A percentile compares a stretch with the other conserved stretches of the same genome.
Evolutionary conservation across 2,113 vertebrate genomes (phyloP).

Genomic region (Fregetta grallaria): DNA sequence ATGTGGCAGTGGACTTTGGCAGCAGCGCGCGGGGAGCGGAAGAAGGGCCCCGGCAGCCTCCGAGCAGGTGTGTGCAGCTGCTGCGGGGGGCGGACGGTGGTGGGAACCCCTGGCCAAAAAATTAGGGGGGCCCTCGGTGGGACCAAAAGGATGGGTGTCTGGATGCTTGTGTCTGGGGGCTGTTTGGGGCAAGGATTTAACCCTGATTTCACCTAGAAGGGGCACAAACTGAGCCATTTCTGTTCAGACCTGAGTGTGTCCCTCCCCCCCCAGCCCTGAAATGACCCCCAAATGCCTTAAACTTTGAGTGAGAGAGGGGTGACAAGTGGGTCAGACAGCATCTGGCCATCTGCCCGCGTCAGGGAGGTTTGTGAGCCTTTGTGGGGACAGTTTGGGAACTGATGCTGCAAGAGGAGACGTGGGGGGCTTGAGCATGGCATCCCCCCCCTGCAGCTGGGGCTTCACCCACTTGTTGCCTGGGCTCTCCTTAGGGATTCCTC

Average conservation of each 20-base stretch:
- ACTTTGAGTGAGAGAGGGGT: background rate
- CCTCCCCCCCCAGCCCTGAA: background rate
- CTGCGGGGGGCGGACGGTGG: accelerated
- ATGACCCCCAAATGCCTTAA: background rate
- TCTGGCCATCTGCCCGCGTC: accelerated
- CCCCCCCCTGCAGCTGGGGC: background rate
- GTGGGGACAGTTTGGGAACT: background rate
- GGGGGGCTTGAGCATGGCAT: background rate
- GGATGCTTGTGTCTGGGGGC: background rate
- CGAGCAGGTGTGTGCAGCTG: slow-evolving; percentile 29
- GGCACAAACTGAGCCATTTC: background rate
- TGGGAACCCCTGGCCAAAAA: background rate
- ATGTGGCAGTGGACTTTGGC: slow-evolving; percentile 63
- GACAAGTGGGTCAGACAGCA: background rate
- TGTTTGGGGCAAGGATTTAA: background rate
- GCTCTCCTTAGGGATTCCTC: background rate
- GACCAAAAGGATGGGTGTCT: background rate
- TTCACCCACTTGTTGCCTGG: accelerated
- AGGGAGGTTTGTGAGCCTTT: background rate
- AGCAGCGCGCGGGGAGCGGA: background rate
- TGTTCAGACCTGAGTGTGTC: background rate
- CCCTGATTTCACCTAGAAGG: background rate
- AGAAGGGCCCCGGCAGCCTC: background rate
- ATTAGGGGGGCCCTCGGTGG: accelerated
- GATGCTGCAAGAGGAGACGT: accelerated